These are phyloP conservation scores for Barbus barbus DNA, from an alignment of 2,113 vertebrate species.

Conservation along the genomic window DNA sequence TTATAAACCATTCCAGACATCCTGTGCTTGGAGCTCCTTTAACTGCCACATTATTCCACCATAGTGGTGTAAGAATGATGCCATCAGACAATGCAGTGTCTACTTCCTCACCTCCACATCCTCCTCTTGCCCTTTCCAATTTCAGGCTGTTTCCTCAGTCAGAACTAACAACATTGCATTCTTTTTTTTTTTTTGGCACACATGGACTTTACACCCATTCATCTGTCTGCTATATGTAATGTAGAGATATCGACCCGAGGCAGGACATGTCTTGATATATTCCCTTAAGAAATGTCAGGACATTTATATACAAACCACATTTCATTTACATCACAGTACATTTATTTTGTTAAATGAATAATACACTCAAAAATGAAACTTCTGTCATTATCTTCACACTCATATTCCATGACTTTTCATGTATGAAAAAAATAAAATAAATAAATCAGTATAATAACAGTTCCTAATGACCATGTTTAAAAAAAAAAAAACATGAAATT, in stretches of 20 bases:
- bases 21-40: background rate
- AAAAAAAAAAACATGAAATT: background rate
- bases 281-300: background rate
- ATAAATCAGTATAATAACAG: background rate
- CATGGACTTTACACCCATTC: background rate
- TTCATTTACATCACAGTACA: too few relatives aligned
- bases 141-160: constrained; percentile 23
- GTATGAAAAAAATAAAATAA: background rate
- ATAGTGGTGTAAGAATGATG: constrained; percentile 28
- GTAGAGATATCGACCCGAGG: background rate
- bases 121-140: constrained; percentile 9
- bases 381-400: background rate
- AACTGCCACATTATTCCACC: background rate
- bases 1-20: background rate
- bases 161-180: constrained; percentile 9
- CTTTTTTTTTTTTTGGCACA: background rate
- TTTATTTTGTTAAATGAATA: too few relatives aligned
- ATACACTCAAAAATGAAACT: too few relatives aligned
- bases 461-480: background rate
- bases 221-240: constrained; percentile 2
- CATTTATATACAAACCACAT: too few relatives aligned
- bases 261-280: background rate
- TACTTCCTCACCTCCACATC: background rate
- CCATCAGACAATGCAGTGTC: background rate
- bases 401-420: background rate